Conservation (phyloP, 2,797 vertebrate species). For the Micropoecilia bifurca region DNA sequence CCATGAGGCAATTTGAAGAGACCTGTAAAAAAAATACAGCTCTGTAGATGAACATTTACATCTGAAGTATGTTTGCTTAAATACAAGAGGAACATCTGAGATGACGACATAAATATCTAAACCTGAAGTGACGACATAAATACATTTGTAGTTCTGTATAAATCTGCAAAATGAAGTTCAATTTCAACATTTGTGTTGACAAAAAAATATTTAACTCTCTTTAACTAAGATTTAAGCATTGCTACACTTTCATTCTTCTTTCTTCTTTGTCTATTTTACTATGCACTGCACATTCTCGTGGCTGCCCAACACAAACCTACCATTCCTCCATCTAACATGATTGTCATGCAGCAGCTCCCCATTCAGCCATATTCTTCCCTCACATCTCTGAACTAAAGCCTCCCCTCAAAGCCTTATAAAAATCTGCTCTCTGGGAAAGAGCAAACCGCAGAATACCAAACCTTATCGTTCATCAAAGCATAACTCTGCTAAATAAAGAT, state of each 20-base stretch:
- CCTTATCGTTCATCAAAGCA: conserved; percentile 55
- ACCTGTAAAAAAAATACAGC: conserved; percentile 1
- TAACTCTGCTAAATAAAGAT: conserved; percentile 70
- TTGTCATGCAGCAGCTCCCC: conserved; percentile 69
- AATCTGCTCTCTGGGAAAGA: conserved; percentile 61
- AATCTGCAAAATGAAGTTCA: neutral
- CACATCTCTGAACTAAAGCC: conserved; percentile 68
- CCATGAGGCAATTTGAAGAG: neutral
- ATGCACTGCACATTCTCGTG: conserved; percentile 36
- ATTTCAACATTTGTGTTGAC: neutral
- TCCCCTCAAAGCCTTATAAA: conserved; percentile 69
- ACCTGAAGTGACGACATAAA: neutral
- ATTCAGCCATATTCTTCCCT: conserved; percentile 60
- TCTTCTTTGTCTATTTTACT: conserved; percentile 29
- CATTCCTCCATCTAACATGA: conserved; percentile 55
- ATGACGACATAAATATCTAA: neutral
- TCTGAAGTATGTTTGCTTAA: neutral
- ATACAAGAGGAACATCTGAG: neutral
- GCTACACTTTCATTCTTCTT: conserved; percentile 21
- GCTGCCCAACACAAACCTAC: conserved; percentile 49
- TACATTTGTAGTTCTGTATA: neutral
- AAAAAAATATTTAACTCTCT: conserved; percentile 20
- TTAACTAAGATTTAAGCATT: conserved; percentile 12
- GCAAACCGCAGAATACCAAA: conserved; percentile 68
- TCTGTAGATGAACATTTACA: conserved; percentile 1